Evolutionary conservation across 2,113 vertebrate genomes (phyloP).

Genomic region (Prinia subflava): DNA sequence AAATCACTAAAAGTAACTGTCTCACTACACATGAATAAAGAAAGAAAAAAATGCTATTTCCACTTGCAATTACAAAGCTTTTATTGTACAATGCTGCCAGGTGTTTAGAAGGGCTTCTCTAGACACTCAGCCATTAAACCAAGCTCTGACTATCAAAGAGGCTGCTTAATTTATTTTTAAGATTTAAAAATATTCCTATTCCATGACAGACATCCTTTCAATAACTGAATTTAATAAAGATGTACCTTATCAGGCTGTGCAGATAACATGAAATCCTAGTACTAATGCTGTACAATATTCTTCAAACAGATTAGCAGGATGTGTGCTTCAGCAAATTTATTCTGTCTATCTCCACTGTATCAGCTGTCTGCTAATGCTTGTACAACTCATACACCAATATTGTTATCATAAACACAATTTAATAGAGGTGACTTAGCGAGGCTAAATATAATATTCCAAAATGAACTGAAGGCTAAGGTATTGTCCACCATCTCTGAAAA

Average conservation of each 20-base stretch:
- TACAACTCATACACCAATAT: conserved; percentile 78
- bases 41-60: conserved; percentile 47
- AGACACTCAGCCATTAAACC: conserved; percentile 77
- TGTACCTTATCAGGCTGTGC: conserved; percentile 91
- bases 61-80: conserved; percentile 82
- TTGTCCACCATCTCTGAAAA: conserved; percentile 37
- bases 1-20: conserved; percentile 45
- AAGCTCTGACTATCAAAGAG: conserved; percentile 77
- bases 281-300: conserved; percentile 88
- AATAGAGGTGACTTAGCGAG: conserved; percentile 80
- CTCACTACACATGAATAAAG: not conserved
- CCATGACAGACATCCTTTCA: conserved; percentile 85
- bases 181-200: conserved; percentile 90
- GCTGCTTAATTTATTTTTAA: conserved; percentile 63
- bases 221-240: conserved; percentile 96
- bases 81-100: conserved; percentile 78
- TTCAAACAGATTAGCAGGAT: conserved; percentile 89
- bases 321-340: conserved; percentile 83
- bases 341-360: conserved; percentile 82
- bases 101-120: conserved; percentile 77
- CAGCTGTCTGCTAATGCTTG: conserved; percentile 85
- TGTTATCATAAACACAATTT: conserved; percentile 81
- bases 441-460: conserved; percentile 72
- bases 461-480: conserved; percentile 51
- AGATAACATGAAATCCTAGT: conserved; percentile 92